Evolutionary conservation across 2,888 invertebrate species (phyloP).

Genomic region (Sicus ferrugineus): DNA sequence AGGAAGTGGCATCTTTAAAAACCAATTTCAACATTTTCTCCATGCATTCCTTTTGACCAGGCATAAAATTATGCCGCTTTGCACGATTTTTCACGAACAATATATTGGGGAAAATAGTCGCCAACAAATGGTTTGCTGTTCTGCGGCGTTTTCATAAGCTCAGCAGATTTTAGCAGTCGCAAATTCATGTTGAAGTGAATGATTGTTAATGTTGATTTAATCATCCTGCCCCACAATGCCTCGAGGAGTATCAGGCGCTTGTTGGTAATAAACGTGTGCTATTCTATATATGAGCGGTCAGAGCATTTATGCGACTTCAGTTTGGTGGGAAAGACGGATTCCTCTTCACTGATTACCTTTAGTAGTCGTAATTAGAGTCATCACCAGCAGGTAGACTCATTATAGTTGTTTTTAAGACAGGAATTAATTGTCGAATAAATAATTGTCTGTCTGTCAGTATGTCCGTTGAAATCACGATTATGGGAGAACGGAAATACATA

Average conservation of each 20-base stretch:
- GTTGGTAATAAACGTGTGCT: slow-evolving; percentile 77
- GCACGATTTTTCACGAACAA: slow-evolving; percentile 85
- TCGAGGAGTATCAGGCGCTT: slow-evolving; percentile 86
- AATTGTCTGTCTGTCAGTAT: no score
- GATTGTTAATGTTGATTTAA: no score
- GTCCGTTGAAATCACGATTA: no score
- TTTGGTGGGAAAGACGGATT: slow-evolving; percentile 56
- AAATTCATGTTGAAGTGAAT: slow-evolving; percentile 84
- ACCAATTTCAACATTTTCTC: slow-evolving; percentile 52
- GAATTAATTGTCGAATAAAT: no score
- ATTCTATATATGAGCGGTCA: slow-evolving; percentile 64
- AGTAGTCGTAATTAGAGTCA: slow-evolving; percentile 50
- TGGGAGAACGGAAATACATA: no score
- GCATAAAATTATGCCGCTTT: slow-evolving; percentile 76
- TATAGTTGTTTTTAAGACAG: slow-evolving; percentile 93
- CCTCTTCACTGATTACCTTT: slow-evolving; percentile 54
- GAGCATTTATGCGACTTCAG: slow-evolving; percentile 51
- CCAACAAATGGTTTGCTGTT: slow-evolving; percentile 57
- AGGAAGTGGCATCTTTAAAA: slow-evolving; percentile 48
- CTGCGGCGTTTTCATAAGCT: slow-evolving; percentile 65
- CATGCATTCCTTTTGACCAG: slow-evolving; percentile 55
- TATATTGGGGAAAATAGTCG: slow-evolving; percentile 84
- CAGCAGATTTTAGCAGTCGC: slow-evolving; percentile 67
- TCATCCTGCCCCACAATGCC: slow-evolving; percentile 89
- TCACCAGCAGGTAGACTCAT: slow-evolving; percentile 80